A percentile compares a stretch with the other conserved stretches of the same genome.
phyloP scores from a whole-genome alignment of 1,140 invertebrate genomes.

The Drosophila bipectinata region DNA sequence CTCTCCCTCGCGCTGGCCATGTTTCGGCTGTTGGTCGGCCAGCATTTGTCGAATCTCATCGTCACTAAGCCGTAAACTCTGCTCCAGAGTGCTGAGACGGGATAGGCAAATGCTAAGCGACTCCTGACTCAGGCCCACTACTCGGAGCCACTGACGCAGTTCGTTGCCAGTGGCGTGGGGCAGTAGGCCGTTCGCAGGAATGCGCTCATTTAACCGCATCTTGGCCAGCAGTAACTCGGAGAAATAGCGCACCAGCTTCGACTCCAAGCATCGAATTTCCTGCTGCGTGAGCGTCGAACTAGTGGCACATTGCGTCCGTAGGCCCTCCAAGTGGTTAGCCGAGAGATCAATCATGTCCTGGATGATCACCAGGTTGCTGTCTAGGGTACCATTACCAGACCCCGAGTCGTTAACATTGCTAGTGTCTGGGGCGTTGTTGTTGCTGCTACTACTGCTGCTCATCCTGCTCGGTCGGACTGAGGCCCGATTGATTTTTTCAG shows the following conservation, averaged over 20 bases:
- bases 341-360: slow-evolving; percentile 98
- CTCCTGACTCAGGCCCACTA: slow-evolving; percentile 87
- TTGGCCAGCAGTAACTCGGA: slow-evolving; percentile 95
- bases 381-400: slow-evolving; percentile 7
- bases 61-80: slow-evolving; percentile 92
- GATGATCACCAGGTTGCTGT: slow-evolving; percentile 85
- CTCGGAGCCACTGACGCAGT: slow-evolving; percentile 92
- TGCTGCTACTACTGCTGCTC: slow-evolving; percentile 51
- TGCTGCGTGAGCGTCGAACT: slow-evolving; percentile 96
- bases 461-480: slow-evolving; percentile 59
- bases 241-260: slow-evolving; percentile 96
- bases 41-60: slow-evolving; percentile 91
- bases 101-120: slow-evolving; percentile 85
- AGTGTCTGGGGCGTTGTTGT: slow-evolving; percentile 39
- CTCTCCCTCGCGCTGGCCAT: slow-evolving; percentile 92
- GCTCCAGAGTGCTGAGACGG: slow-evolving; percentile 89
- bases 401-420: neutral
- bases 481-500: slow-evolving; percentile 75
- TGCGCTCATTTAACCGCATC: slow-evolving; percentile 87
- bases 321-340: slow-evolving; percentile 94
- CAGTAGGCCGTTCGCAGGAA: slow-evolving; percentile 85
- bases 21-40: slow-evolving; percentile 84
- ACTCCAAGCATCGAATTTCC: slow-evolving; percentile 97
- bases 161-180: slow-evolving; percentile 88
- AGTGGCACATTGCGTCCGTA: slow-evolving; percentile 96